Evolutionary conservation across 2,888 invertebrate species (phyloP).

Genomic region (Aleiodes leptofemur): DNA sequence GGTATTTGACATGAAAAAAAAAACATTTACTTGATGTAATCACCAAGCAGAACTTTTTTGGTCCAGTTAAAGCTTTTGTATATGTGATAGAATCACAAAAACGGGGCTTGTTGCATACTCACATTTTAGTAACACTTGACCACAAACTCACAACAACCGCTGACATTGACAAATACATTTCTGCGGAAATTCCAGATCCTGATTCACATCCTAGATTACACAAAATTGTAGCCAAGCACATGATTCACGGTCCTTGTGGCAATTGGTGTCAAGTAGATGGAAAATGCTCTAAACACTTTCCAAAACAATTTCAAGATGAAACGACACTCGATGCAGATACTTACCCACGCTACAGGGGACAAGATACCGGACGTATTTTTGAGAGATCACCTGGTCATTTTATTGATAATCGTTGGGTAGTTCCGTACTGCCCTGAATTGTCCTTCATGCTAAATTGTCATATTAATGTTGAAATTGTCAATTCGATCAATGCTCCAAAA

Average conservation of each 20-base stretch:
- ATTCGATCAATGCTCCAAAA: too few species aligned
- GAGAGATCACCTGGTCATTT: slow-evolving; percentile 42
- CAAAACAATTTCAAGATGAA: slow-evolving; percentile 55
- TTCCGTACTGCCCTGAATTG: slow-evolving; percentile 30
- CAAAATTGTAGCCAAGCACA: slow-evolving; percentile 62
- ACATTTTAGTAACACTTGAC: neutral
- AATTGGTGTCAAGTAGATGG: slow-evolving; percentile 71
- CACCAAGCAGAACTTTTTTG: slow-evolving; percentile 48
- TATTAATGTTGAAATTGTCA: too few species aligned
- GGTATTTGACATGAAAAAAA: slow-evolving; percentile 35
- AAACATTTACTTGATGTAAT: slow-evolving; percentile 48
- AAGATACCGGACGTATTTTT: slow-evolving; percentile 53
- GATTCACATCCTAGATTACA: slow-evolving; percentile 55
- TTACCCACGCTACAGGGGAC: slow-evolving; percentile 58
- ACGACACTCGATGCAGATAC: slow-evolving; percentile 56
- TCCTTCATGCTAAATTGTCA: too few species aligned
- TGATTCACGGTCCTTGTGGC: slow-evolving; percentile 71
- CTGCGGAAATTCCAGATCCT: slow-evolving; percentile 59
- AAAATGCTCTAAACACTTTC: slow-evolving; percentile 64
- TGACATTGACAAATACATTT: slow-evolving; percentile 30
- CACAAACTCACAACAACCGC: neutral
- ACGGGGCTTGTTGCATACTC: neutral
- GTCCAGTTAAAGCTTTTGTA: neutral
- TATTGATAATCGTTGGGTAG: slow-evolving; percentile 43
- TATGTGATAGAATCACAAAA: slow-evolving; percentile 5